These are phyloP conservation scores for Belonocnema kinseyi DNA, from an alignment of 1,140 invertebrate species.

Conservation along the genomic window DNA sequence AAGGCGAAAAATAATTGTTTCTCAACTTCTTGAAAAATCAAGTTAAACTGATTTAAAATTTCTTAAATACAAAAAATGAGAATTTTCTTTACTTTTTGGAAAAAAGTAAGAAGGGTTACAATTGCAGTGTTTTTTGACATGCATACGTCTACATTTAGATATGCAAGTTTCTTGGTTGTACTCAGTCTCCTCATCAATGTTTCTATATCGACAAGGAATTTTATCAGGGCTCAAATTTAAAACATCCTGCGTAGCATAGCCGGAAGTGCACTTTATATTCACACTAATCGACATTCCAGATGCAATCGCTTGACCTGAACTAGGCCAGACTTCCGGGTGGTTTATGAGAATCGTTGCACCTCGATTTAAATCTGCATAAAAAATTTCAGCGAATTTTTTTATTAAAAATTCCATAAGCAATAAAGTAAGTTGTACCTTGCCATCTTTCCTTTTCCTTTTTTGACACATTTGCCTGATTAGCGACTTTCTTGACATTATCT, in stretches of 20 bases:
- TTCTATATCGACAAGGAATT: neutral
- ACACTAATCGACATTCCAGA: neutral
- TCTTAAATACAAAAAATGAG: neutral
- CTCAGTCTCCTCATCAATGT: neutral
- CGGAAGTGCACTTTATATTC: conserved; percentile 1
- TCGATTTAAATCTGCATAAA: no score
- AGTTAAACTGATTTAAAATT: neutral
- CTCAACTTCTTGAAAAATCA: neutral
- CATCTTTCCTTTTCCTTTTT: no score
- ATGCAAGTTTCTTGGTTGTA: conserved; percentile 17
- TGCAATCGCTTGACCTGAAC: neutral
- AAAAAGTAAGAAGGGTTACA: neutral
- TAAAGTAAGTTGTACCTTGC: no score
- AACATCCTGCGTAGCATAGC: neutral
- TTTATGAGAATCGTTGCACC: neutral
- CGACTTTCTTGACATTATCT: no score
- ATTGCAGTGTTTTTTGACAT: neutral
- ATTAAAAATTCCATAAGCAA: no score
- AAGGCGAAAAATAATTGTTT: no score
- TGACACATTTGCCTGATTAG: no score
- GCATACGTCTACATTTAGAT: neutral
- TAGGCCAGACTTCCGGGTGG: neutral
- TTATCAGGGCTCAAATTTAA: neutral
- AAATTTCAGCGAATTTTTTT: no score
- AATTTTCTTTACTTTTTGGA: neutral